Evolutionary conservation across 2,888 invertebrate species (phyloP).

Genomic region (Scaptomyza flava): DNA sequence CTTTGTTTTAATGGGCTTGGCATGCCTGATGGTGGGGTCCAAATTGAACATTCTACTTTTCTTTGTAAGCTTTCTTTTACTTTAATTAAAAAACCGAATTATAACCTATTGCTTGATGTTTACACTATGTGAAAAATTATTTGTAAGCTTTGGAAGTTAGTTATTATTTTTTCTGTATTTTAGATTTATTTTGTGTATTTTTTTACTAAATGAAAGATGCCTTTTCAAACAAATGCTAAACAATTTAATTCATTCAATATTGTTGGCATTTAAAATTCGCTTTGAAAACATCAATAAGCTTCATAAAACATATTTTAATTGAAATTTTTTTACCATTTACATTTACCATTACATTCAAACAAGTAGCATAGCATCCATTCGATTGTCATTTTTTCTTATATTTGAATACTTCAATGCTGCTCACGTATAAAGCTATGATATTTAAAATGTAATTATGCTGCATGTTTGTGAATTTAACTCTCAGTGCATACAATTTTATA

Average conservation of each 20-base stretch:
- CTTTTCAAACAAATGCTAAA: no score
- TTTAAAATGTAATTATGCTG: conserved; percentile 32
- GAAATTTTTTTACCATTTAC: no score
- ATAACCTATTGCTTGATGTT: conserved; percentile 8
- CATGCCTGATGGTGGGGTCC: not conserved
- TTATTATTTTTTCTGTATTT: not conserved
- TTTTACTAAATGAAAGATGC: no score
- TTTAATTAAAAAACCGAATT: not conserved
- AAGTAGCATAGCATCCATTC: no score
- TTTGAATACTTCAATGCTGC: conserved; percentile 8
- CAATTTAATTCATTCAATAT: no score
- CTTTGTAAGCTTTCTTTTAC: not conserved
- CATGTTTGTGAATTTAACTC: not conserved
- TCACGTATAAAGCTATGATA: not conserved
- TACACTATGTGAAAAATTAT: not conserved
- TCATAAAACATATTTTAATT: no score
- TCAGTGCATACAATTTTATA: conserved; percentile 16
- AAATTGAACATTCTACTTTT: not conserved
- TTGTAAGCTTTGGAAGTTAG: not conserved
- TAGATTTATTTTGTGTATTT: no score
- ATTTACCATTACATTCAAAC: no score
- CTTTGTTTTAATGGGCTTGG: conserved; percentile 10
- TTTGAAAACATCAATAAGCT: no score
- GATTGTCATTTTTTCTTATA: not conserved
- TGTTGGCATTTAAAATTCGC: no score